Percentiles rank a stretch among this genome's conserved stretches.
Conservation (phyloP, 2,113 vertebrate species). For the Aramus guarauna region DNA sequence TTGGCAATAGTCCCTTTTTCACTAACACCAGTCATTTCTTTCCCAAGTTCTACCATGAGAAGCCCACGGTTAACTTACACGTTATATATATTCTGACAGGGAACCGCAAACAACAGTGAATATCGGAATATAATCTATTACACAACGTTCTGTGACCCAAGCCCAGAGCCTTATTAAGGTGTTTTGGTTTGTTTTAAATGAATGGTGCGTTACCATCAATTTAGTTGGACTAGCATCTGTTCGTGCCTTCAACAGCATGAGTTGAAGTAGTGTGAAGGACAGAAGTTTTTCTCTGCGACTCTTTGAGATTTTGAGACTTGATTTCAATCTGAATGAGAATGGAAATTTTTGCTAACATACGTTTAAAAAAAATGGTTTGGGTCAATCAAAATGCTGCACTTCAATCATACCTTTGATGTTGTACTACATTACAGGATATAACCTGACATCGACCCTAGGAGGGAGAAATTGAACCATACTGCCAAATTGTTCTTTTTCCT, state of each 20-base stretch:
- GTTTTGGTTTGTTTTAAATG: background rate
- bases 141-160: background rate
- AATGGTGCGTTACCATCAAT: background rate
- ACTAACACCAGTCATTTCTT: background rate
- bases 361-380: background rate
- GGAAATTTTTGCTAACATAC: background rate
- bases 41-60: background rate
- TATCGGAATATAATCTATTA: background rate
- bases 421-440: background rate
- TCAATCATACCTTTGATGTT: background rate
- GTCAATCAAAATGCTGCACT: background rate
- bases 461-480: background rate
- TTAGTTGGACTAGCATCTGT: background rate
- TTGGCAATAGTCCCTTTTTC: background rate
- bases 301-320: background rate
- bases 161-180: background rate
- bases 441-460: background rate
- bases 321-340: background rate
- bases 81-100: background rate
- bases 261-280: background rate
- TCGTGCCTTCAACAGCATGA: background rate
- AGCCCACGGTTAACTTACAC: background rate
- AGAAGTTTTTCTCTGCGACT: background rate
- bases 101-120: background rate
- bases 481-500: background rate